phyloP scores from a whole-genome alignment of 1,140 invertebrate genomes.

The Listronotus bonariensis region DNA sequence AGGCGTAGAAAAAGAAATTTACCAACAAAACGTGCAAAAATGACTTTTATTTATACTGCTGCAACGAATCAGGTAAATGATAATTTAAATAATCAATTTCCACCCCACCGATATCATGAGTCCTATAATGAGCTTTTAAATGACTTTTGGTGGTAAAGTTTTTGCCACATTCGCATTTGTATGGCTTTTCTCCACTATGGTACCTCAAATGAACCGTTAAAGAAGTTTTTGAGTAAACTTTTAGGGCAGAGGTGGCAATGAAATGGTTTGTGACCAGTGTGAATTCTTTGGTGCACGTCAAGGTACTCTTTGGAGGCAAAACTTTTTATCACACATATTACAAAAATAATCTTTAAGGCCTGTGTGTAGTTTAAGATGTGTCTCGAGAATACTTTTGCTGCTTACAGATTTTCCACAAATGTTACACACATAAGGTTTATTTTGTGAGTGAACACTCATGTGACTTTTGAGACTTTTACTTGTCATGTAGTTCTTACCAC shows the following conservation, averaged over 20 bases:
- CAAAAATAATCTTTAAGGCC: slow-evolving; percentile 53
- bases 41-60: background rate
- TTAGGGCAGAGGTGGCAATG: slow-evolving; percentile 74
- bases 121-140: slow-evolving; percentile 48
- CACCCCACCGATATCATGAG: slow-evolving; percentile 46
- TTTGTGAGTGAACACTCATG: slow-evolving; percentile 70
- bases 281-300: slow-evolving; percentile 74
- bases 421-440: slow-evolving; percentile 59
- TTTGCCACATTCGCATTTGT: slow-evolving; percentile 65
- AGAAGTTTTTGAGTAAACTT: slow-evolving; percentile 67
- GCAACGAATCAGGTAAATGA: slow-evolving; percentile 21
- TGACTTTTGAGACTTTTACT: slow-evolving; percentile 54
- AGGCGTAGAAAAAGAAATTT: no score
- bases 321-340: slow-evolving; percentile 54
- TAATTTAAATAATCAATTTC: slow-evolving; percentile 41
- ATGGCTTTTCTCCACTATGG: slow-evolving; percentile 74
- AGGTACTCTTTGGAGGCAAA: slow-evolving; percentile 74
- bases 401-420: slow-evolving; percentile 59
- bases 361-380: slow-evolving; percentile 52
- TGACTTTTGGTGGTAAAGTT: slow-evolving; percentile 51
- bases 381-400: slow-evolving; percentile 45
- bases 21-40: no score
- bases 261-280: slow-evolving; percentile 78
- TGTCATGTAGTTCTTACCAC: slow-evolving; percentile 38
- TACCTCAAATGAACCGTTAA: slow-evolving; percentile 62